Evolutionary conservation across 2,888 invertebrate species (phyloP), one percentile per base, ranked within the genome.

Genomic region (Branchellion lobata): DNA sequence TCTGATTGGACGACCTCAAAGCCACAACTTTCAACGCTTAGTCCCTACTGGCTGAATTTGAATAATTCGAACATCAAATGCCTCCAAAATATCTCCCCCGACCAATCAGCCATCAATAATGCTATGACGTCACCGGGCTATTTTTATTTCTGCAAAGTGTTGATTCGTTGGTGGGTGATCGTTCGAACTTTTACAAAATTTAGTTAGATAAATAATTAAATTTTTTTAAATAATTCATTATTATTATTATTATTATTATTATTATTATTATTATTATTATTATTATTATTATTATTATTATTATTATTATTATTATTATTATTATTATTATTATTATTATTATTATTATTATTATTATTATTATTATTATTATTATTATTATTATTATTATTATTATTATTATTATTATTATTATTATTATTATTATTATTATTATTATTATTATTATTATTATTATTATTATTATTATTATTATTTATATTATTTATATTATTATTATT

Each of bases 41-140:
- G 21, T 57, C n/a, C 61, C 61, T n/a, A 57, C 21, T 57, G 61
- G 61, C 21, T 57, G n/a, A 24, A 57, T 57, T 57, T 57, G 24
- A 57, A 57, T 57, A 57, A 57, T 57, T 57, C 61, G 11, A 57
- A 18, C 3, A 24, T 57, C n/a, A n/a, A 57, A 57, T 57, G 61
- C 61, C 61, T 57, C 21, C 61, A 24, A 24, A 5, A 57, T 24
- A 57, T 24, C n/a, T 18, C 24, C 21, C 61, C n/a, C 61, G 24
- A n/a, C 61, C 61, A 57, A 57, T 57, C 61, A 57, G 24, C n/a
- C 3, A 24, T 5, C 24, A 24, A 18, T 57, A 24, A 18, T 18
- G 61, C 3, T 3, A 24, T 57, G n/a, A 57, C 61, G 61, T 57
- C 24, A 57, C n/a, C 21, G 8, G 14, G 40, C 40, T 14, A 40